Conservation (phyloP, 2,797 vertebrate species). For the Enteromius fasciolatus region DNA sequence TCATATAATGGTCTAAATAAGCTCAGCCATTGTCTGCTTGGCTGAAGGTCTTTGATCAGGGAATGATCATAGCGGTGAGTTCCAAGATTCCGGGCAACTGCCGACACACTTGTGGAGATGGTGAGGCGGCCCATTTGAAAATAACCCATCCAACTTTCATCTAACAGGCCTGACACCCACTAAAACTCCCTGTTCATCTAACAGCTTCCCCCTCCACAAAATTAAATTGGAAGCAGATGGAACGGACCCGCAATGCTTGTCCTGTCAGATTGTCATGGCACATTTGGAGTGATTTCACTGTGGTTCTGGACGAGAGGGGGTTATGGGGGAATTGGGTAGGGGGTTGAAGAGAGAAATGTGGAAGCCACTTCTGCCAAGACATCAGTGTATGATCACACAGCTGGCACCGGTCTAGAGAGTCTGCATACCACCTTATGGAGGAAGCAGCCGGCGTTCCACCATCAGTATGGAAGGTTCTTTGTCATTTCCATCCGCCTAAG, state of each 20-base stretch:
- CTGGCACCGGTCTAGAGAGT: slow-evolving; percentile 56
- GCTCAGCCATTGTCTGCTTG: slow-evolving; percentile 79
- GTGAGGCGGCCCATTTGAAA: slow-evolving; percentile 77
- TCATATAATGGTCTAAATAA: slow-evolving; percentile 82
- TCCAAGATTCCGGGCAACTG: slow-evolving; percentile 76
- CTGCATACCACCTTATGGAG: slow-evolving; percentile 27
- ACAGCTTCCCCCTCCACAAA: slow-evolving; percentile 57
- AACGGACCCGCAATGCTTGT: slow-evolving; percentile 70
- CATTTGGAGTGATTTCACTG: slow-evolving; percentile 75
- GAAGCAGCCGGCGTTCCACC: slow-evolving; percentile 29
- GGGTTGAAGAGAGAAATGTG: slow-evolving; percentile 58
- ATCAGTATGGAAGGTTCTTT: slow-evolving; percentile 23
- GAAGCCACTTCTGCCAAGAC: slow-evolving; percentile 62
- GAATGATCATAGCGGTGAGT: slow-evolving; percentile 83
- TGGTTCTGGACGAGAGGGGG: slow-evolving; percentile 62
- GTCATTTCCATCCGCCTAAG: slow-evolving; percentile 21
- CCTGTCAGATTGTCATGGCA: slow-evolving; percentile 75
- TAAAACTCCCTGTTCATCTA: slow-evolving; percentile 48
- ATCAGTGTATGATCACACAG: slow-evolving; percentile 60
- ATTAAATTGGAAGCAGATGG: slow-evolving; percentile 87
- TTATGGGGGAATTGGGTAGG: slow-evolving; percentile 36
- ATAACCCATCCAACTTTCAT: slow-evolving; percentile 69
- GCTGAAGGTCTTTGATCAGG: slow-evolving; percentile 81
- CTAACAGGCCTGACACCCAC: slow-evolving; percentile 55
- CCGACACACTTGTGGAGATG: slow-evolving; percentile 81